Evolutionary conservation across 1,140 invertebrate species (phyloP), one percentile per base, ranked within the genome.

Genomic region (Caenorhabditis elegans): DNA sequence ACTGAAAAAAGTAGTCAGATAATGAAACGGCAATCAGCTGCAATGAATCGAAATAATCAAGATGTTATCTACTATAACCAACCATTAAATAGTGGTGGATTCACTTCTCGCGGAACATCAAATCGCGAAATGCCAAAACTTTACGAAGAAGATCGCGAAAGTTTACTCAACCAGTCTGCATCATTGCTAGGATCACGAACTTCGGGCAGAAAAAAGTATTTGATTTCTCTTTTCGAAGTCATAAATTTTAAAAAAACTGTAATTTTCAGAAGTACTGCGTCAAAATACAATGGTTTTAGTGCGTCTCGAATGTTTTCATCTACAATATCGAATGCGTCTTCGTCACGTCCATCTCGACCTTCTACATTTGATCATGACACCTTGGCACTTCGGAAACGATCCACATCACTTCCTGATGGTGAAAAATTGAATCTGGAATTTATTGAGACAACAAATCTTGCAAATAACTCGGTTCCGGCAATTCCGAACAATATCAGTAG

Each of bases 391-490:
- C 39, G 76, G 11, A 70, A 70, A 31, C 82, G 82, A 31, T 83
- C 82, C 0, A 83, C 82, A 0, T 83, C 82, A 15, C 65, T 83
- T 34, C 82, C 82, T 13, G 77, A 79, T 28, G 82, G 82, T 1
- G 82, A 83, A 39, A 53, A 49, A 13, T 43, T 83, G 17, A 83
- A 83, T 75, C 36, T 79, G 22, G 82, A 83, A 0, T 46, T 49
- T 6, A 15, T 83, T 11, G 80, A 65, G 1, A 10, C 31, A n/a
- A 3, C 24, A 19, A 26, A 26, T 22, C n/a, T 55, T 36, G 17
- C 46, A 60, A 77, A 82, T 47, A 76, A 26, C 15, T 26, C 79
- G 10, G 65, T 36, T 22, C 79, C 46, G 15, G 46, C 31, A 13
- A 77, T 53, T 17, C 76, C 48, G 15, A 26, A 36, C 17, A 77